These are phyloP conservation scores for Rhinolophus ferrumequinum DNA, from an alignment of 2,113 vertebrate genomes.

Conservation along the genomic window DNA sequence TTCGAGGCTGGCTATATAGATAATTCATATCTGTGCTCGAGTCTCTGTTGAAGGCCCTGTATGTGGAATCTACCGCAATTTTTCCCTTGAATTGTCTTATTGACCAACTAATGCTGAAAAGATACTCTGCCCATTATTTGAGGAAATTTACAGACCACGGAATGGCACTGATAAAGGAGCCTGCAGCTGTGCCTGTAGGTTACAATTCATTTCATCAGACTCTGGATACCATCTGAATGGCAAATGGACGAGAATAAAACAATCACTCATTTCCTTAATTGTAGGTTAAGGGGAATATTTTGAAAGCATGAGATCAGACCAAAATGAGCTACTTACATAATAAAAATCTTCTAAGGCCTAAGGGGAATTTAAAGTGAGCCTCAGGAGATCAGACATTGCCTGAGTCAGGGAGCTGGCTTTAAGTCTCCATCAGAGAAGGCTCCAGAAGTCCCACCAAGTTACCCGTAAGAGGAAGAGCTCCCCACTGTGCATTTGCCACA, in stretches of 20 bases:
- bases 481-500: not conserved
- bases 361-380: not conserved
- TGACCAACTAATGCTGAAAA: not conserved
- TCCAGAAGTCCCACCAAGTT: not conserved
- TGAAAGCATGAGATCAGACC: not conserved
- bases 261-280: not conserved
- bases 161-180: not conserved
- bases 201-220: not conserved
- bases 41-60: not conserved
- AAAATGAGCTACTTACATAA: not conserved
- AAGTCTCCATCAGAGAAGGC: not conserved
- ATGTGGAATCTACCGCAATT: not conserved
- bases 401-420: not conserved
- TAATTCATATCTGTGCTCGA: not conserved
- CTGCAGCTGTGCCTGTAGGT: not conserved
- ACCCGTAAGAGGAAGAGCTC: not conserved
- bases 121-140: not conserved
- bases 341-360: not conserved
- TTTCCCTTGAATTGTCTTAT: not conserved
- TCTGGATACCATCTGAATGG: not conserved
- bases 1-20: not conserved
- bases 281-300: not conserved
- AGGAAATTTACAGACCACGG: not conserved
- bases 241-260: not conserved
- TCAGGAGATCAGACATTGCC: not conserved